Evolutionary conservation across 2,888 invertebrate species (phyloP).

Genomic region (Pollenia labialis): DNA sequence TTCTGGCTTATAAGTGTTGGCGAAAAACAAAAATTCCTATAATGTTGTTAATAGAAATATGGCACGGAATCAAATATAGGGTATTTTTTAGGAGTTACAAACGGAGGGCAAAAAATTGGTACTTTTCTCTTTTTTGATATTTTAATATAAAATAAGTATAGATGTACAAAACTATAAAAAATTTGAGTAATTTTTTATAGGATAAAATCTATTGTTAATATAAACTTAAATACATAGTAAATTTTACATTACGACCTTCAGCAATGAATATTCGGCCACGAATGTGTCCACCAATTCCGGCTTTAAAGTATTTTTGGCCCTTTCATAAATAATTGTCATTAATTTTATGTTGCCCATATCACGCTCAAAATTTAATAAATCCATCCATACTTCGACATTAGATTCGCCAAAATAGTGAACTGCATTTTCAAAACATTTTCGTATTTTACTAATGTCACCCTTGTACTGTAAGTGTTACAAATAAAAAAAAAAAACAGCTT

Average conservation of each 20-base stretch:
- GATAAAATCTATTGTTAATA: too few relatives aligned
- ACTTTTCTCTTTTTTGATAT: background rate
- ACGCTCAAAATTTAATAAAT: constrained; percentile 89
- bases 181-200: too few relatives aligned
- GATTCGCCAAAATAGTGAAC: constrained; percentile 88
- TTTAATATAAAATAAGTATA: background rate
- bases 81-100: too few relatives aligned
- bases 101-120: too few relatives aligned
- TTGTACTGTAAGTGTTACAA: constrained; percentile 72
- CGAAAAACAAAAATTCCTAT: too few relatives aligned
- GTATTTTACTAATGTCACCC: constrained; percentile 85
- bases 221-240: background rate
- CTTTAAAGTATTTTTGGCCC: constrained; percentile 87
- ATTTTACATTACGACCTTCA: constrained; percentile 73
- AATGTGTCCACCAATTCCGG: constrained; percentile 77
- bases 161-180: background rate
- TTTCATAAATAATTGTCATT: constrained; percentile 86
- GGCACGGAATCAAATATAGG: too few relatives aligned
- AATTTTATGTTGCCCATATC: constrained; percentile 86
- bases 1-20: too few relatives aligned
- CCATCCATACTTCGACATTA: constrained; percentile 89
- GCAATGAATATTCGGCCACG: constrained; percentile 75
- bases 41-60: too few relatives aligned
- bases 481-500: constrained; percentile 6
- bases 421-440: constrained; percentile 87